Evolutionary conservation across 1,140 invertebrate genomes (phyloP), one percentile per base, ranked within the genome.

Genomic region (Drosophila sulfurigaster): DNA sequence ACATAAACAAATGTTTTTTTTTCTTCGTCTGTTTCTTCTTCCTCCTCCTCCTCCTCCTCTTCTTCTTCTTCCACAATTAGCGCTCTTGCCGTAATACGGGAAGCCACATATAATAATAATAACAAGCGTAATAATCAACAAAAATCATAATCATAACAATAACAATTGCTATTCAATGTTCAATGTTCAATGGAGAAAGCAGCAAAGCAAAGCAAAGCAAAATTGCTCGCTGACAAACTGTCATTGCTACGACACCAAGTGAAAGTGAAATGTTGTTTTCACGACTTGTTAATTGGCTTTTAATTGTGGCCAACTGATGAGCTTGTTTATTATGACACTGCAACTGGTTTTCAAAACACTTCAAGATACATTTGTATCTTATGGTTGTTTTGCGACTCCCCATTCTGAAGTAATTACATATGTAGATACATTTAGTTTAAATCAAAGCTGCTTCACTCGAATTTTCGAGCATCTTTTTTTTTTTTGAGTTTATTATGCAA

Each of bases 231-330:
- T 48, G 45, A 28, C 66, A 62, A 35, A 49, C 15, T 38, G 45
- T 56, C 76, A 54, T 16, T 20, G 49, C 30, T 6, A 13, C 11
- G 13, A 56, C 52, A 16, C 11, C 58, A 35, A 76, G 74, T 76
- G 74, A 76, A 76, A 82, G 82, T 87, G 83, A 87, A 87, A 78
- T 78, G 78, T 70, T 64, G 58, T 41, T 25, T 25, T 57, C 38
- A 43, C 81, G 66, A 89, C 67, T 73, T 85, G 83, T 85, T 85
- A 88, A 88, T 88, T 88, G 81, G 68, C 74, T 85, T 89, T 88
- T 89, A 88, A 89, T 88, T 89, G 81, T 67, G 60, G n/a, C n/a
- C 30, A 60, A 66, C n/a, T 64, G 54, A 65, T 80, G 72, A 75
- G 78, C 62, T 63, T 80, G 83, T 85, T 85, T 83, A 80, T 82